phyloP scores from a whole-genome alignment of 1,140 invertebrate species.

The Magallana ariakensis region DNA sequence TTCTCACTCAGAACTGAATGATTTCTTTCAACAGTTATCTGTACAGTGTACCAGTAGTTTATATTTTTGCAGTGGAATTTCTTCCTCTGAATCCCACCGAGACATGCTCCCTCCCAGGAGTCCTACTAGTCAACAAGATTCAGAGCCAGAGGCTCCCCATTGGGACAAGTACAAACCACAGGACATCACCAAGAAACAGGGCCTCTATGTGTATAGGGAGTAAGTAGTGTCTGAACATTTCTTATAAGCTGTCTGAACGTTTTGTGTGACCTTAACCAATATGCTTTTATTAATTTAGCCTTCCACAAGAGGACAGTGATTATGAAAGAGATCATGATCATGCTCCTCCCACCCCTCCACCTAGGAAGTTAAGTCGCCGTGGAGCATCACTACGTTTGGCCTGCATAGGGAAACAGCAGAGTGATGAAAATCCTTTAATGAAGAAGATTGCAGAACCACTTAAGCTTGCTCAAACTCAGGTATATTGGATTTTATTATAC shows the following conservation, averaged over 20 bases:
- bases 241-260: not conserved
- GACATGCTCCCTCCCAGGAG: constrained; percentile 57
- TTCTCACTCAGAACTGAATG: no score
- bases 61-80: constrained; percentile 50
- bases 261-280: not conserved
- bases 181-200: constrained; percentile 68
- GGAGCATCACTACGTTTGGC: constrained; percentile 76
- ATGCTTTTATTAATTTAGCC: constrained; percentile 57
- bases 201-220: constrained; percentile 79
- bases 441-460: constrained; percentile 86
- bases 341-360: constrained; percentile 73
- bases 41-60: no score
- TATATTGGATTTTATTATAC: constrained; percentile 48
- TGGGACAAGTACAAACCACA: constrained; percentile 62
- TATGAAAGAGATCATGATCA: constrained; percentile 75
- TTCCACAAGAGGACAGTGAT: constrained; percentile 79
- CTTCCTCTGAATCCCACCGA: constrained; percentile 58
- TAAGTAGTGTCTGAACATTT: constrained; percentile 61
- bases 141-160: constrained; percentile 59
- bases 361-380: constrained; percentile 71
- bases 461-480: constrained; percentile 85
- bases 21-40: no score
- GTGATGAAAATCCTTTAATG: constrained; percentile 80
- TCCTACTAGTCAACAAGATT: constrained; percentile 43
- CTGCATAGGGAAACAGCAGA: constrained; percentile 80